phyloP scores from a whole-genome alignment of 2,888 invertebrate species.

The Chloromyia formosa region DNA sequence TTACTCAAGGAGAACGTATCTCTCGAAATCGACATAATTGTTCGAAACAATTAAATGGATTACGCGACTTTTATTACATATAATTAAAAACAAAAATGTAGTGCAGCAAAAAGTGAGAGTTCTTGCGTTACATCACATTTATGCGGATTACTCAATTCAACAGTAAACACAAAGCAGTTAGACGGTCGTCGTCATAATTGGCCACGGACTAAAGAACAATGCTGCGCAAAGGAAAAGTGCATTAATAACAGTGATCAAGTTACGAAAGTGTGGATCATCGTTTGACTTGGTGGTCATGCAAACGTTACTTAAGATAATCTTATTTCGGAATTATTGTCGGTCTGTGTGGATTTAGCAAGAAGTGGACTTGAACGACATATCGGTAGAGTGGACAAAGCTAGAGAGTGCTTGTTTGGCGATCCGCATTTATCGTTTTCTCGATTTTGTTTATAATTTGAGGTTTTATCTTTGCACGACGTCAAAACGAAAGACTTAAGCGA shows the following conservation, averaged over 20 bases:
- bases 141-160: slow-evolving; percentile 27
- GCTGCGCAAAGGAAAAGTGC: background rate
- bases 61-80: slow-evolving; percentile 26
- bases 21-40: background rate
- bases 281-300: background rate
- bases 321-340: background rate
- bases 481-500: too few relatives aligned
- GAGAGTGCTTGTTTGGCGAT: too few relatives aligned
- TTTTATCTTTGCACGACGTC: too few relatives aligned
- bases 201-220: slow-evolving; percentile 23
- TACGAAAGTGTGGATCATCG: background rate
- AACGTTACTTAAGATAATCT: background rate
- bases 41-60: slow-evolving; percentile 24
- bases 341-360: too few relatives aligned
- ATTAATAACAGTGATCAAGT: background rate
- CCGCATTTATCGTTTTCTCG: too few relatives aligned
- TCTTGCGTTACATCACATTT: slow-evolving; percentile 20
- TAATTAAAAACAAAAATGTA: slow-evolving; percentile 4
- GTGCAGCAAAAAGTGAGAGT: slow-evolving; percentile 30
- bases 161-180: background rate
- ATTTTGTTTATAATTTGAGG: too few relatives aligned
- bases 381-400: too few relatives aligned
- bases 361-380: too few relatives aligned
- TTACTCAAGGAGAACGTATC: too few relatives aligned
- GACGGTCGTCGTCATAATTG: background rate